These are phyloP conservation scores for Thalassophryne amazonica DNA, from an alignment of 2,797 vertebrate species.

Conservation along the genomic window DNA sequence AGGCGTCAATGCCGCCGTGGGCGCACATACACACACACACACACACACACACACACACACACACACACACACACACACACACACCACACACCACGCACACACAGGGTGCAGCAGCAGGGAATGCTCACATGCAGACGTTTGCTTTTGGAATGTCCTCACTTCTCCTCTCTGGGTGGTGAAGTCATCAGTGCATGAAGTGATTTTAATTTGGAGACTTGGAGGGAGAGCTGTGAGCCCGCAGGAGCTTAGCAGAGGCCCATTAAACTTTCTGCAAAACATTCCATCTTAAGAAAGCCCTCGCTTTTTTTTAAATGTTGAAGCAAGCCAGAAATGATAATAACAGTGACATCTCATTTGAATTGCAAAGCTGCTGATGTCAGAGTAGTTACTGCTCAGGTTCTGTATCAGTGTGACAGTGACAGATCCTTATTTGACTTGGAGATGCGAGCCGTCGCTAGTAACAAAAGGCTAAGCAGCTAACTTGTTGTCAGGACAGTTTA, in stretches of 20 bases:
- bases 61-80: no score
- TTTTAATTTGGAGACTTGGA: slow-evolving; percentile 2
- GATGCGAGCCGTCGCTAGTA: slow-evolving; percentile 26
- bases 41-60: no score
- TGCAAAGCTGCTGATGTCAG: background rate
- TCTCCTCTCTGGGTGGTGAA: slow-evolving; percentile 24
- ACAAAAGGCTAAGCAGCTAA: slow-evolving; percentile 42
- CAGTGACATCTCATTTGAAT: background rate
- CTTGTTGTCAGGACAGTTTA: slow-evolving; percentile 64
- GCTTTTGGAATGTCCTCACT: slow-evolving; percentile 30
- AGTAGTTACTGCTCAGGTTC: background rate
- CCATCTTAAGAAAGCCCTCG: background rate
- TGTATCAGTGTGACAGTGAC: background rate
- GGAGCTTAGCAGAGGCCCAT: background rate
- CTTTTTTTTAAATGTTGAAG: slow-evolving; percentile 3
- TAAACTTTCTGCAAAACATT: slow-evolving; percentile 3
- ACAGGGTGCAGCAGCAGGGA: slow-evolving; percentile 32
- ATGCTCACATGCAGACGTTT: slow-evolving; percentile 20
- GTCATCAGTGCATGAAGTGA: slow-evolving; percentile 12
- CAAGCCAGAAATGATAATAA: background rate
- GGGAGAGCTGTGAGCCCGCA: background rate
- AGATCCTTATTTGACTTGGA: slow-evolving; percentile 36
- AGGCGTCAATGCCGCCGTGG: no score
- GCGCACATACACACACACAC: no score
- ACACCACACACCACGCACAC: no score